Base-by-base conservation (phyloP, 2,888 invertebrate species). In the Cantharis flavilabris region DNA sequence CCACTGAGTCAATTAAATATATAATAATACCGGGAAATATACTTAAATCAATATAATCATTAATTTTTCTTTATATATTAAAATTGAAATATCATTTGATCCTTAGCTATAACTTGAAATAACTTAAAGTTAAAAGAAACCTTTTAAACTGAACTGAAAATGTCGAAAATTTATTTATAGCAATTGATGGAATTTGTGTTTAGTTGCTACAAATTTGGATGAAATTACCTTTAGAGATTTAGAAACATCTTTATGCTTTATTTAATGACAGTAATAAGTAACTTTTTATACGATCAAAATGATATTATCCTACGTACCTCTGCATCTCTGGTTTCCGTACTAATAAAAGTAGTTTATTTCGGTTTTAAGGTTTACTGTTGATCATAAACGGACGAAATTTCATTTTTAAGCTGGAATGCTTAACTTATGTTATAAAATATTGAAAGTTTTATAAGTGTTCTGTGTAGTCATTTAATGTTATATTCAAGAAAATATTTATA, bases 281-380 rank as follows among this genome's bases (percentile, higher is more conserved):
- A 49, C 49, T 49, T 49, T n/a, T 49, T 49, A 49, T 49, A 49
- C n/a, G 49, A 49, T 49, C 49, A 49, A 49, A 49, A 49, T 49
- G 49, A 49, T 49, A 49, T 49, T 49, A 49, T 49, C 49, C 49
- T 49, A 49, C 49, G 49, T 49, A 49, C 49, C 49, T 49, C 49
- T 49, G 9, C 49, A 49, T 49, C 49, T 49, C 49, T 49, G 49
- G 65, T 72, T 76, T 69, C 71, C 69, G 72, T 16, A 72, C 78
- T 76, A 78, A 78, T 78, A 78, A 78, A 78, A 78, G 64, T 70
- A 73, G 78, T 78, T 78, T 76, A 78, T 78, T 78, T 73, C 75
- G 26, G 78, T 71, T 76, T 75, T 78, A 64, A 78, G 76, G 73
- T 78, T 78, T 78, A 78, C 70, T 73, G 64, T 67, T 33, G 71